Evolutionary conservation across 2,888 invertebrate genomes (phyloP), one percentile per base, ranked within the genome.

Genomic region (Ctenicera cuprea): DNA sequence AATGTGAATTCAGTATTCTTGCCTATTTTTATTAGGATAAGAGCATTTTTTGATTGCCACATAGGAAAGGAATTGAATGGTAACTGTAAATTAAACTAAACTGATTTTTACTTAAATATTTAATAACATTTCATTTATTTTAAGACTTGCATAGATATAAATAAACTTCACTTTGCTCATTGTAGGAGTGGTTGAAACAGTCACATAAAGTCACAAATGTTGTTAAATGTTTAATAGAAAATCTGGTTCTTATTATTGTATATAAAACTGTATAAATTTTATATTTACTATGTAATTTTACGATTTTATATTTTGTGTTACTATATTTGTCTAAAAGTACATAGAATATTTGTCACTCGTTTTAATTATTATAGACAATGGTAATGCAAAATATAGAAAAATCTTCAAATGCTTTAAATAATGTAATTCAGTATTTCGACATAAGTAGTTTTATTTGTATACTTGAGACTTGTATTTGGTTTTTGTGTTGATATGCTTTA

Each of bases 351-450:
- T 59, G 18, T 7, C 20, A 38, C 20, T 1, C 20, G 20, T 41
- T 38, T 30, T 38, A n/a, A 37, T 22, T 45, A 45, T n/a, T n/a
- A n/a, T n/a, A n/a, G n/a, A n/a, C n/a, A n/a, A n/a, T 59, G 9
- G 61, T 61, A 50, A 57, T 66, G 45, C 61, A 66, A 48, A 71
- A 59, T 71, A 66, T 71, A 71, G 26, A 71, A 71, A 45, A 18
- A 41, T 38, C 30, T 62, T 62, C 0, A 61, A 45, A 26, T 62
- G 76, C 76, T 76, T 77, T 77, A 73, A 76, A 74, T 59, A 74
- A 70, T 61, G 59, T 74, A 59, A 74, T 73, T 73, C 75, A 77
- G 75, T 75, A 77, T 77, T 77, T 77, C 48, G 30, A 66, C 30
- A 63, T 64, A 64, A 48, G 45, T 61, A 66, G 66, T 71, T 74